Percentiles rank a stretch among this genome's conserved stretches.
Conservation (phyloP, 2,888 invertebrate species). For the Eilema sororculum region DNA sequence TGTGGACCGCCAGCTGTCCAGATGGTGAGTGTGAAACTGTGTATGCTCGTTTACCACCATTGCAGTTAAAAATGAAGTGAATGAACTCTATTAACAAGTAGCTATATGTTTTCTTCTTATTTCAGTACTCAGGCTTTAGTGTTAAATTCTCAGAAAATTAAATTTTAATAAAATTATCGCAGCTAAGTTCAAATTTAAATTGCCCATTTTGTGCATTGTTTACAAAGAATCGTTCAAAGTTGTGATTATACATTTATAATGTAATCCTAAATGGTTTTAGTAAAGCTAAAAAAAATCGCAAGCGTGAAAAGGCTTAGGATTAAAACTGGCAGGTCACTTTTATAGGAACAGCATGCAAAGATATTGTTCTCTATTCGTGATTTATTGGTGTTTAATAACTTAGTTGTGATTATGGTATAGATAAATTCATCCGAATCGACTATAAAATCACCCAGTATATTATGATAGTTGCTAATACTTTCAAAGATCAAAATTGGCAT, state of each 20-base stretch:
- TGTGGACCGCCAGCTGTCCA: no score
- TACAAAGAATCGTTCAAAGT: conserved; percentile 15
- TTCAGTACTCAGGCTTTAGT: background rate
- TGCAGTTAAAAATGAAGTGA: background rate
- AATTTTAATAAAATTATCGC: conserved; percentile 11
- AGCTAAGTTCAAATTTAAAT: conserved; percentile 15
- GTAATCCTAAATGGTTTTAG: conserved; percentile 12
- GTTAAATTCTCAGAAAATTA: conserved; percentile 6
- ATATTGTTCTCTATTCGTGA: background rate
- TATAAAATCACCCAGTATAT: background rate
- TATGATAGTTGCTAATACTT: background rate
- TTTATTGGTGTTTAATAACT: background rate
- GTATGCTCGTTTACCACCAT: no score
- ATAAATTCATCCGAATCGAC: no score
- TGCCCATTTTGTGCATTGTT: conserved; percentile 15
- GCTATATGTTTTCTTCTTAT: conserved; percentile 1
- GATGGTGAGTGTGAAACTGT: no score
- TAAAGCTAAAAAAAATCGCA: background rate
- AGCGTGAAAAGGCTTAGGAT: no score
- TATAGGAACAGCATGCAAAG: background rate
- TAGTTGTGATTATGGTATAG: background rate
- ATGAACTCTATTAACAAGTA: background rate
- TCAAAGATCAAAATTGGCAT: conserved; percentile 13
- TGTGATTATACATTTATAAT: conserved; percentile 7
- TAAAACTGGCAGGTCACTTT: no score